phyloP scores from a whole-genome alignment of 2,113 vertebrate genomes.

The Catharus minimus region DNA sequence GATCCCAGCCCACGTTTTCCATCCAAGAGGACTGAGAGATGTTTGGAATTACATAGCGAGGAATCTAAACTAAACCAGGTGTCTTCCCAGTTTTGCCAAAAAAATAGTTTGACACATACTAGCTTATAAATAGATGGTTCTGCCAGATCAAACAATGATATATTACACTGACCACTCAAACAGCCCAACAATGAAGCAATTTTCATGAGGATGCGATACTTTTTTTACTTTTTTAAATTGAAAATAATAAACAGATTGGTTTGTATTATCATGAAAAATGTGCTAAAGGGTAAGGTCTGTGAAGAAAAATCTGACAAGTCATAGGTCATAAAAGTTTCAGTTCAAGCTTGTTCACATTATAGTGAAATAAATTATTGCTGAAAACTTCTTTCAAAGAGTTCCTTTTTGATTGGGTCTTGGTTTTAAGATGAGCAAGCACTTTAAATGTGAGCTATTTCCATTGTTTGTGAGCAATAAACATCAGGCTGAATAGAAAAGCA shows the following conservation, averaged over 20 bases:
- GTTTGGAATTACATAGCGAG: conserved; percentile 58
- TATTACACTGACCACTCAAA: conserved; percentile 64
- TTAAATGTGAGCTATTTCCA: conserved; percentile 37
- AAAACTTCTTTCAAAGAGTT: conserved; percentile 54
- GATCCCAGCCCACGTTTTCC: conserved; percentile 45
- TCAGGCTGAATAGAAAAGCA: conserved; percentile 16
- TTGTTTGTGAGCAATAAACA: conserved; percentile 41
- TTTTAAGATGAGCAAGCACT: conserved; percentile 30
- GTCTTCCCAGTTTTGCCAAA: conserved; percentile 61
- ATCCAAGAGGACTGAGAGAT: conserved; percentile 50
- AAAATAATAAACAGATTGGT: conserved; percentile 66
- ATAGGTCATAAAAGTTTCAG: conserved; percentile 60
- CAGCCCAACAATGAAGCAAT: conserved; percentile 53
- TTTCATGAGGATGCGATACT: conserved; percentile 46
- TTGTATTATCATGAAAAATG: conserved; percentile 60
- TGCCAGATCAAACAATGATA: conserved; percentile 72
- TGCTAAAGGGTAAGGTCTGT: conserved; percentile 54
- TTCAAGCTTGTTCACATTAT: conserved; percentile 58
- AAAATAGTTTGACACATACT: conserved; percentile 67
- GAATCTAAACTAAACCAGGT: conserved; percentile 74
- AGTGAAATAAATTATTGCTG: conserved; percentile 63
- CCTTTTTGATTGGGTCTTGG: conserved; percentile 9
- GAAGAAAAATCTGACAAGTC: conserved; percentile 63
- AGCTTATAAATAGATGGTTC: conserved; percentile 65
- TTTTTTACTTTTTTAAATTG: conserved; percentile 43